Base-by-base conservation (phyloP, 2,888 invertebrate species). In the Caenorhabditis panamensis region DNA sequence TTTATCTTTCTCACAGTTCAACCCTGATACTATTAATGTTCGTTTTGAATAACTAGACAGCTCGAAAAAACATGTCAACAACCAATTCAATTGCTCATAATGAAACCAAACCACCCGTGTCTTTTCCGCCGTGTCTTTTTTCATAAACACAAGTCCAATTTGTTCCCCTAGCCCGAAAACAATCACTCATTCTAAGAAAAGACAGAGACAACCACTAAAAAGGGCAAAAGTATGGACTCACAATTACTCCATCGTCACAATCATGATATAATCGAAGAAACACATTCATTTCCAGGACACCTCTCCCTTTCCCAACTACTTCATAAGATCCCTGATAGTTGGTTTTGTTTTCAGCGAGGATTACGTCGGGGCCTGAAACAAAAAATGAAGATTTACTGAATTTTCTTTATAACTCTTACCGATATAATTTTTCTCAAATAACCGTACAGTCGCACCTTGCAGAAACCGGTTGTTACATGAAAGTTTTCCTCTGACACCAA, bases 351-450 rank as follows among this genome's bases (percentile, higher is more conserved):
- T 80, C 79, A 0, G 82, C 86, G 44, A 88, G 53, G 20, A 88
- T 84, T 26, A 85, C 83, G 61, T 88, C 88, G 8, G 82, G 79
- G 11, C 88, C 88, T 88, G 47, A 26, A 83, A 31, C n/a, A 66
- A 54, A 20, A 16, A 36, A n/a, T n/a, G n/a, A n/a, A n/a, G 5
- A 3, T n/a, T 13, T 44, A 8, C 26, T 26, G 24, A 31, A 28
- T n/a, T n/a, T n/a, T n/a, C n/a, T n/a, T n/a, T n/a, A n/a, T n/a
- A n/a, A n/a, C 22, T 61, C 76, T 81, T 63, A 87, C 87, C 87
- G 47, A 87, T 76, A 68, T 78, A 79, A 59, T 86, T 87, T 61
- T 82, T 86, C 49, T 87, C 86, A 61, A 86, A 80, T 44, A 87
- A 71, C 44, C 85, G 76, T 9, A 87, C 79, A 62, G 85, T 83